phyloP scores from a whole-genome alignment of 2,797 vertebrate genomes.

The Argyrosomus regius region DNA sequence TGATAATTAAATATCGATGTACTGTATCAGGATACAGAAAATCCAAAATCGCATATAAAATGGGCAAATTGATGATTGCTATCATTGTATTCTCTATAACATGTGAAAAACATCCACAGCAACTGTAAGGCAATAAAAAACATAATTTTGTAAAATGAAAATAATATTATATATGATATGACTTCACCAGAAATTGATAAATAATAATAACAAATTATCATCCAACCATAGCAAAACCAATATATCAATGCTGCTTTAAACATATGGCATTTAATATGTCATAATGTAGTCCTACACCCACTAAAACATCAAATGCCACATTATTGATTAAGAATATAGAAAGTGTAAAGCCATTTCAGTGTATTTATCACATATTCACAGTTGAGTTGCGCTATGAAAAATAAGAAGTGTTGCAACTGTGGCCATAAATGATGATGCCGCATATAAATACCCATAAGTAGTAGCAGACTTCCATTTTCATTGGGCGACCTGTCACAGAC shows the following conservation, averaged over 20 bases:
- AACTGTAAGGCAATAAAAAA: neutral
- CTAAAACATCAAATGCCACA: neutral
- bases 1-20: neutral
- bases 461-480: slow-evolving; percentile 34
- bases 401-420: neutral
- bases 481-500: slow-evolving; percentile 37
- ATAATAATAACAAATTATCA: neutral
- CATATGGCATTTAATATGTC: neutral
- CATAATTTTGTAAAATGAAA: neutral
- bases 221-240: neutral
- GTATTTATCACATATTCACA: slow-evolving; percentile 16
- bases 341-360: slow-evolving; percentile 1
- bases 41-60: neutral
- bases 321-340: slow-evolving; percentile 13
- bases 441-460: slow-evolving; percentile 48
- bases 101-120: neutral
- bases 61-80: neutral
- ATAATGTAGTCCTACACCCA: neutral
- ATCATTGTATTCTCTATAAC: neutral
- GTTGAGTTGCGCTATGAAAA: slow-evolving; percentile 18
- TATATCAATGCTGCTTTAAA: slow-evolving; percentile 3
- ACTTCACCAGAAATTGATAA: neutral
- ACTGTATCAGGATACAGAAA: neutral
- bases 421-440: slow-evolving; percentile 40
- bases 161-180: neutral